Conservation (phyloP, 2,888 invertebrate species). For the Thymelicus lineola region DNA sequence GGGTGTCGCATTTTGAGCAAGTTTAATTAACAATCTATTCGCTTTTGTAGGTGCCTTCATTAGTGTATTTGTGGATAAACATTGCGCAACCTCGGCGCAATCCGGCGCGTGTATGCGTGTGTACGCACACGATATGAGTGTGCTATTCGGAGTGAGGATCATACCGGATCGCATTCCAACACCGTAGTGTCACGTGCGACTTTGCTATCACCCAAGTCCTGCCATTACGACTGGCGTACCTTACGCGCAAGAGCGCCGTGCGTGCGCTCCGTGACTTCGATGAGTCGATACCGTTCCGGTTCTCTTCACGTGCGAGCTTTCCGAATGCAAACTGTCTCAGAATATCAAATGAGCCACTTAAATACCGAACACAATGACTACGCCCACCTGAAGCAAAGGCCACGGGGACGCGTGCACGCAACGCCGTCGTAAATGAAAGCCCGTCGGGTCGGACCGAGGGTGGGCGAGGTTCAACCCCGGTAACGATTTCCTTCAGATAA, state of each 20-base stretch:
- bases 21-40: constrained; percentile 85
- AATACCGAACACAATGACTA: constrained; percentile 81
- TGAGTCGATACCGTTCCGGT: constrained; percentile 64
- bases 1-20: constrained; percentile 85
- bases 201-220: constrained; percentile 46
- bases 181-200: constrained; percentile 57
- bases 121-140: constrained; percentile 48
- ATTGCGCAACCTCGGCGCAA: constrained; percentile 73
- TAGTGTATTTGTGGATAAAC: constrained; percentile 85
- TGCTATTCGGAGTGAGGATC: constrained; percentile 2
- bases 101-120: constrained; percentile 63
- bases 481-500: constrained; percentile 84
- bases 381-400: constrained; percentile 82
- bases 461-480: constrained; percentile 76
- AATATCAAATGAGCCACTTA: constrained; percentile 85
- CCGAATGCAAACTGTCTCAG: constrained; percentile 82
- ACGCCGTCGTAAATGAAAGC: constrained; percentile 79
- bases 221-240: constrained; percentile 54
- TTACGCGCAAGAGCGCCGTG: constrained; percentile 44
- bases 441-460: constrained; percentile 70
- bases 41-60: constrained; percentile 85
- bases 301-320: constrained; percentile 74
- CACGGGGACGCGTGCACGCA: constrained; percentile 81
- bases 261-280: constrained; percentile 60
- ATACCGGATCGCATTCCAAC: constrained; percentile 39